Evolutionary conservation across 37 sponge, comb jelly and placozoan genomes (phyloP).

Genomic region (Ephydatia muelleri): DNA sequence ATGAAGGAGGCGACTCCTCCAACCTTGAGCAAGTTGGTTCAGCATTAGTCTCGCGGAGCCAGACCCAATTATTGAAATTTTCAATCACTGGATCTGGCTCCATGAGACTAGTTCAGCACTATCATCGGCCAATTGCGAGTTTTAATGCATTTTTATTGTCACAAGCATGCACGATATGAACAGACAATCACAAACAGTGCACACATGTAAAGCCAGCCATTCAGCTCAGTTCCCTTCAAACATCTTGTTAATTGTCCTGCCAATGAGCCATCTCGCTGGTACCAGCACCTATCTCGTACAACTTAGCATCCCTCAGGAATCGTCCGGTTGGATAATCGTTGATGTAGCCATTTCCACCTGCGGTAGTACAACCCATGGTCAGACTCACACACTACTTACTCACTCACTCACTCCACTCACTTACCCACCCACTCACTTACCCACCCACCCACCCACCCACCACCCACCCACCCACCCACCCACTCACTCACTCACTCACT

Average conservation of each 20-base stretch:
- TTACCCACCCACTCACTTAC: not conserved
- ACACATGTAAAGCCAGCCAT: not conserved
- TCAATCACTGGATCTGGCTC: too few species aligned
- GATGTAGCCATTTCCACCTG: constrained; percentile 98
- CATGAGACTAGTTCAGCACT: too few species aligned
- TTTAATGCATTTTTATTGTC: not conserved
- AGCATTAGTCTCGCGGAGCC: too few species aligned
- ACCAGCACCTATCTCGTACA: constrained; percentile 95
- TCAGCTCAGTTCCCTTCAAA: too few species aligned
- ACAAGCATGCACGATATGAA: not conserved
- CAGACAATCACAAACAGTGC: not conserved
- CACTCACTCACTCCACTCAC: not conserved
- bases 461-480: not conserved
- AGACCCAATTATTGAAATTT: too few species aligned
- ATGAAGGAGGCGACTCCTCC: too few species aligned
- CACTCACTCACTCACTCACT: not conserved
- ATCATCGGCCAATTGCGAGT: too few species aligned
- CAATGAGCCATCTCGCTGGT: constrained; percentile 1
- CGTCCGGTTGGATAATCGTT: constrained; percentile 88
- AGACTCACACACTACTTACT: not conserved
- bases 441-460: not conserved
- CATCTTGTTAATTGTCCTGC: constrained; percentile 84
- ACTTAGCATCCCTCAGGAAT: constrained; percentile 77
- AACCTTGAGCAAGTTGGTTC: too few species aligned
- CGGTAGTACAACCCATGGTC: not conserved